A percentile compares a stretch with the other conserved stretches of the same genome.
phyloP scores from a whole-genome alignment of 1,140 invertebrate species.

The Bombus superbus region DNA sequence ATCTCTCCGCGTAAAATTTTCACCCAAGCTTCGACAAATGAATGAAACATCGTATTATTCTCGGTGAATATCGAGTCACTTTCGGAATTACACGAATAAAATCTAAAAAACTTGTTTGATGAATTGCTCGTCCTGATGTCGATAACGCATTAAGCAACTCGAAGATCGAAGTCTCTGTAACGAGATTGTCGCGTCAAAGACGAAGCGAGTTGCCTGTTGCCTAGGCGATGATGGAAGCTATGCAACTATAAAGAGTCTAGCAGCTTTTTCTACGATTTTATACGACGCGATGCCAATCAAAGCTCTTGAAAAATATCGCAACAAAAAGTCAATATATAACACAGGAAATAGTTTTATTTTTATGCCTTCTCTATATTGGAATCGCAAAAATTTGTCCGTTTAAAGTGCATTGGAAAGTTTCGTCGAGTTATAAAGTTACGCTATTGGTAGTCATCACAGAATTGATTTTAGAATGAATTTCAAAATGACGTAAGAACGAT shows the following conservation, averaged over 20 bases:
- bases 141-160: constrained; percentile 22
- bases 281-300: neutral
- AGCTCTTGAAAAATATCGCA: neutral
- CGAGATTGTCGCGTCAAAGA: constrained; percentile 41
- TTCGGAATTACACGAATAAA: neutral
- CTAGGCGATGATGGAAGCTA: neutral
- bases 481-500: neutral
- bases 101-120: neutral
- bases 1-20: neutral
- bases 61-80: neutral
- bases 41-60: neutral
- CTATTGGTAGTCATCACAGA: neutral
- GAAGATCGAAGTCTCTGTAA: constrained; percentile 25
- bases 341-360: neutral
- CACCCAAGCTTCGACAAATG: neutral
- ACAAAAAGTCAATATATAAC: neutral
- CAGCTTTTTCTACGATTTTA: neutral
- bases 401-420: neutral
- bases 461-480: neutral
- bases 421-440: neutral
- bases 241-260: neutral
- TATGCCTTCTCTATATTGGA: neutral
- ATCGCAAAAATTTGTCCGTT: neutral
- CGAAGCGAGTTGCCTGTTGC: neutral
- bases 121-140: neutral